Evolutionary conservation across 2,888 invertebrate species (phyloP), one percentile per base, ranked within the genome.

Genomic region (Amiota minor): DNA sequence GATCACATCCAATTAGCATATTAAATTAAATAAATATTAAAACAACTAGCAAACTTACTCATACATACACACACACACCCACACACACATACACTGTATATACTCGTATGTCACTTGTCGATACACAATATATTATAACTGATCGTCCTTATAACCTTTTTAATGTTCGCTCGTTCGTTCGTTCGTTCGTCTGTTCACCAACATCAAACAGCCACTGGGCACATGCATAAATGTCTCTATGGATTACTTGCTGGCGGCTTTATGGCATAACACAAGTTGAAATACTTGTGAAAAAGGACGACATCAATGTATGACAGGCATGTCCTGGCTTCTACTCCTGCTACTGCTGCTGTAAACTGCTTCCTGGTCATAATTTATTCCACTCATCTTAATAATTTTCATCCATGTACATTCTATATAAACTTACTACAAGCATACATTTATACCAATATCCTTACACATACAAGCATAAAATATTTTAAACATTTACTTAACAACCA

Each of bases 21-120:
- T 87, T 88, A 86, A 88, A 88, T 86, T 83, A 83, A 86, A 86
- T 86, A 82, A 88, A 86, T 86, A 87, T 88, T 87, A 87, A 85
- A 88, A 86, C 81, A 87, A 82, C 80, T 83, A 79, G 82, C 78
- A 74, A 67, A 67, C 75, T 72, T 61, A 59, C 56, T 65, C 59
- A 35, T 53, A 23, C 62, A 46, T 72, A 74, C n/a, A 73, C 3
- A 3, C 70, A 20, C 23, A 55, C 69, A 55, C 20, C 53, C 23
- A 72, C 35, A 62, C 23, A n/a, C 49, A 12, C 18, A 67, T 14
- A 47, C 18, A 67, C 67, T 47, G n/a, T 45, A 0, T 1, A 8
- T 6, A 35, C 35, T 35, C 35, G 35, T 35, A 6, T 35, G 35
- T 35, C 49, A 67, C 16, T 50, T 47, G 20, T 14, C 11, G 12